Conservation (phyloP, 2,888 invertebrate genomes). For the Sminthurides aquaticus region DNA sequence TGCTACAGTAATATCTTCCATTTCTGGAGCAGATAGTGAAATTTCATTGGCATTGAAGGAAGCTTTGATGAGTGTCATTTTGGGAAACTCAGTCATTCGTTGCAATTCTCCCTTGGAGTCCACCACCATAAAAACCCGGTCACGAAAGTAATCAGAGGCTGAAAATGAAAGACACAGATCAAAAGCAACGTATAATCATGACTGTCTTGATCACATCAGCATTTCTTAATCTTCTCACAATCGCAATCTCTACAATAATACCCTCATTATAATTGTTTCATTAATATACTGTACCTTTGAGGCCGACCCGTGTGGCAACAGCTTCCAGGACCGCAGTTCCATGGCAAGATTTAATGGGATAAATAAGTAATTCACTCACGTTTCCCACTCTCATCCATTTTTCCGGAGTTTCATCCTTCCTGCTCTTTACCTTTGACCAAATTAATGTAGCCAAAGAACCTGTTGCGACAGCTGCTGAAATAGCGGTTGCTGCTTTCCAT, state of each 20-base stretch:
- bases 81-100: constrained; percentile 35
- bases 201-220: no score
- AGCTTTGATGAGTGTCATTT: constrained; percentile 32
- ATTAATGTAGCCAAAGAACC: constrained; percentile 1
- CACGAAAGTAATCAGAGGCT: constrained; percentile 23
- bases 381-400: constrained; percentile 39
- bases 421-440: neutral
- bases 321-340: constrained; percentile 24
- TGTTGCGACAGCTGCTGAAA: constrained; percentile 6
- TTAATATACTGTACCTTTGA: constrained; percentile 26
- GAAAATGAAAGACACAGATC: no score
- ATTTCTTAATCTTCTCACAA: no score
- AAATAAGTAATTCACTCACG: constrained; percentile 33
- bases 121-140: constrained; percentile 40
- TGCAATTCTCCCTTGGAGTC: constrained; percentile 31
- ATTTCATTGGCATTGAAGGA: constrained; percentile 29
- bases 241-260: no score
- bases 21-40: constrained; percentile 34
- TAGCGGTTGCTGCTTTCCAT: constrained; percentile 5
- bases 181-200: neutral
- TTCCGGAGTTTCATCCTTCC: constrained; percentile 19
- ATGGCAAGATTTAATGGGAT: constrained; percentile 39
- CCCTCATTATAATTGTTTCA: no score
- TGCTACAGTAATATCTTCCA: constrained; percentile 26
- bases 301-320: constrained; percentile 29